Evolutionary conservation across 2,113 vertebrate species (phyloP), one percentile per base, ranked within the genome.

Genomic region (Aythya baeri): DNA sequence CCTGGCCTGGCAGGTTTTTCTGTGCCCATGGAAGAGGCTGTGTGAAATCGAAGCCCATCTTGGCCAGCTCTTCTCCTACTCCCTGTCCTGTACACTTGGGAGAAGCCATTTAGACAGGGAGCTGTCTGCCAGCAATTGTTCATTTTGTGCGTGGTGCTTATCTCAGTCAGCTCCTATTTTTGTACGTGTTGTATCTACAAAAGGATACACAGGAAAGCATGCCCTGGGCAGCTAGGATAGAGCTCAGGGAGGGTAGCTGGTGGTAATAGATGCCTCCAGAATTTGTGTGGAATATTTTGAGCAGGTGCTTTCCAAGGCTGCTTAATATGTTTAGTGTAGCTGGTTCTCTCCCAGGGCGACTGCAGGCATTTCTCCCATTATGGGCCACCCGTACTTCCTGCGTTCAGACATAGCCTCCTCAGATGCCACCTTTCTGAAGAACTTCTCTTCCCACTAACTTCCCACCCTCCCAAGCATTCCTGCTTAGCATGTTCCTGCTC

Each of bases 391-490:
- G 2, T 81, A 46, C 27, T 50, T 83, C 58, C 65, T 80, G 63
- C 1, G 1, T 49, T 79, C 74, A 52, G 54, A 62, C 7, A 2
- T 25, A 92, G 70, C 76, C 57, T 89, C 83, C 86, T 92, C 83
- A 92, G 81, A 82, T 93, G 86, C 68, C 86, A 93, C 46, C 44
- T 44, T 84, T 34, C 89, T 72, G 54, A 81, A 92, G 77, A 94
- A 62, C 34, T 71, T 50, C 18, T 71, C 41, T 92, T 91, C 88
- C 91, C 79, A 88, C 92, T 2, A 50, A 11, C 66, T 80, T 94
- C 76, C 85, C 90, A 93, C 90, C 32, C 65, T 81, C 54, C 54
- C 15, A 15, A 46, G 43, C 38, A 13, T 73, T 93, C 27, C 8
- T 58, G 31, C 73, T 62, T 29, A 36, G 57, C 11, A 4, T 0